A percentile compares a stretch with the other conserved stretches of the same genome.
Evolutionary conservation across 1,140 invertebrate genomes (phyloP).

Genomic region (Archivesica marissinica): DNA sequence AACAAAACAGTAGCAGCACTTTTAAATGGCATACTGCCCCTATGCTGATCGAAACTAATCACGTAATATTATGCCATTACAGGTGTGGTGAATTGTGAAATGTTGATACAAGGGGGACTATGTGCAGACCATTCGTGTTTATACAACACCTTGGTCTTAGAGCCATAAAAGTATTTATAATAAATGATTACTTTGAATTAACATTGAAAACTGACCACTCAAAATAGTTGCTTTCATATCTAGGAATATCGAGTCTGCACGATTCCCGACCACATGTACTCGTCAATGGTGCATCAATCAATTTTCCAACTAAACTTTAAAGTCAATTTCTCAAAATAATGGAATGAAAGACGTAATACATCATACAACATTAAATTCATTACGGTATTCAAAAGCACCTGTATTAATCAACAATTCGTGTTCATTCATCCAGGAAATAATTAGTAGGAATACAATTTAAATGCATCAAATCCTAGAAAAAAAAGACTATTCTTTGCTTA

Average conservation of each 20-base stretch:
- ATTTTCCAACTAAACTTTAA: background rate
- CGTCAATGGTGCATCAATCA: background rate
- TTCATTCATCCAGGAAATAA: background rate
- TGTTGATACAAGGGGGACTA: no score
- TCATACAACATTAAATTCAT: background rate
- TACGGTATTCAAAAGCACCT: background rate
- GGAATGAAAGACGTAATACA: conserved; percentile 1
- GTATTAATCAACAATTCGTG: background rate
- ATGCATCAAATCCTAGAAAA: background rate
- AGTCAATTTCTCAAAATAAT: background rate
- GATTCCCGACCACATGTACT: background rate
- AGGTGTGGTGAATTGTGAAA: no score
- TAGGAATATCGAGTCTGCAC: background rate
- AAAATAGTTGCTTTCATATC: no score
- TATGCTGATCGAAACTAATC: no score
- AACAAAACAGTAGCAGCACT: no score
- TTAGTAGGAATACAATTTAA: no score
- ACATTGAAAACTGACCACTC: background rate
- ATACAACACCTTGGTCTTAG: no score
- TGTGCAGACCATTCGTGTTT: no score
- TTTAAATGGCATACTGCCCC: no score
- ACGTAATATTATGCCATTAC: no score
- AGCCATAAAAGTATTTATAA: background rate
- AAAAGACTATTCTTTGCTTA: background rate
- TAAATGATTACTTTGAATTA: background rate